Base-by-base conservation (phyloP, 2,113 vertebrate species). In the Athene cunicularia region DNA sequence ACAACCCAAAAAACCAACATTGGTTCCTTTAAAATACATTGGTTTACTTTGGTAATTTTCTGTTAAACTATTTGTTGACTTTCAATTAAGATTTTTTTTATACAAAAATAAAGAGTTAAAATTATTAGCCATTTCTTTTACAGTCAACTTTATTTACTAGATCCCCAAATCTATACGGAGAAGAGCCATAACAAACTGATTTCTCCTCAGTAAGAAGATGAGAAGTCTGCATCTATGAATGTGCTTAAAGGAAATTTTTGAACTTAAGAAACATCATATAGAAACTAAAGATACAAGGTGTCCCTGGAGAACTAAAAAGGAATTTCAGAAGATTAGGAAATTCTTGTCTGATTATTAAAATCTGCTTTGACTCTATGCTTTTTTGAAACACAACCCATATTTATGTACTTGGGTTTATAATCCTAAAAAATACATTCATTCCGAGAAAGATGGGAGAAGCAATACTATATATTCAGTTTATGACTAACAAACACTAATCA, bases 321-420 rank as follows among this genome's bases (percentile, higher is more conserved):
- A 66, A 7, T 32, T 52, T 37, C 3, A 39, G 21, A 73, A 13
- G 9, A 32, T 55, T 49, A 27, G 10, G 62, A 33, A 70, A 52
- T 35, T 79, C 3, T n/a, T 41, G 2, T 63, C 5, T 35, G 24
- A 33, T 70, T 86, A 37, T 71, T 70, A 70, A 58, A 80, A 58
- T 68, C 8, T 59, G 2, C 1, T 45, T 45, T 53, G 23, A 55
- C 3, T 47, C 3, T 28, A 30, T 8, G 19, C 0, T 16, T 74
- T 66, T 77, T 63, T 52, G 7, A 55, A 76, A 4, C 5, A 5
- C 15, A 85, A 33, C 20, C 81, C 11, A 11, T 45, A 59, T 49
- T 32, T 43, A 15, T 47, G 33, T 43, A 8, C 24, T 64, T 60
- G 12, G 5, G 9, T 39, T 72, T 68, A 1, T 9, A 93, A n/a